These are phyloP conservation scores for Xenopus borealis DNA, from an alignment of 2,113 vertebrate species.

Conservation along the genomic window DNA sequence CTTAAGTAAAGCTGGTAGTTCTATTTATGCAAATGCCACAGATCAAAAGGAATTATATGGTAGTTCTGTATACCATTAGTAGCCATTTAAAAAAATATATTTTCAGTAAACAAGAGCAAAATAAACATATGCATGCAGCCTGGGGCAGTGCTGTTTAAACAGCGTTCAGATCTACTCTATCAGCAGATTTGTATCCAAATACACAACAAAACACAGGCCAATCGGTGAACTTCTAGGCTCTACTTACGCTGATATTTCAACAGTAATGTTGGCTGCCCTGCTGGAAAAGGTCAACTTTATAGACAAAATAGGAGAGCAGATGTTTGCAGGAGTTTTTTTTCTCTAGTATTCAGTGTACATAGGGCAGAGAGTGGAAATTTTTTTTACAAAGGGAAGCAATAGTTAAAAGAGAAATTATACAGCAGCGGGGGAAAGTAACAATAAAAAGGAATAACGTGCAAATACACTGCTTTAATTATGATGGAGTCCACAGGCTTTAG, in stretches of 20 bases:
- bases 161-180: not conserved
- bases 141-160: not conserved
- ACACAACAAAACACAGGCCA: not conserved
- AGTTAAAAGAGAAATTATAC: too few relatives aligned
- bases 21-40: too few relatives aligned
- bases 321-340: not conserved
- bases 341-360: not conserved
- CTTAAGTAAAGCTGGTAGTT: too few relatives aligned
- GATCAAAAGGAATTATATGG: too few relatives aligned
- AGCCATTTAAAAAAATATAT: not conserved
- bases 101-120: not conserved
- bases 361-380: not conserved
- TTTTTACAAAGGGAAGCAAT: too few relatives aligned
- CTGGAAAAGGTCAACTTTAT: not conserved
- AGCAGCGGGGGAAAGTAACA: too few relatives aligned
- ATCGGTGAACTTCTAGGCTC: not conserved
- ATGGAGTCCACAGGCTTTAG: too few relatives aligned
- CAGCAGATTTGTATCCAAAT: not conserved
- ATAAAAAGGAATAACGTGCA: too few relatives aligned
- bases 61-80: too few relatives aligned
- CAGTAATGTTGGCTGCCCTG: not conserved
- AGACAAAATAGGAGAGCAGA: constrained; percentile 1
- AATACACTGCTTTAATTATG: too few relatives aligned
- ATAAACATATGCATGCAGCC: not conserved
- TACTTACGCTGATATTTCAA: not conserved